phyloP scores from a whole-genome alignment of 2,113 vertebrate genomes.

The Herpetotheres cachinnans region DNA sequence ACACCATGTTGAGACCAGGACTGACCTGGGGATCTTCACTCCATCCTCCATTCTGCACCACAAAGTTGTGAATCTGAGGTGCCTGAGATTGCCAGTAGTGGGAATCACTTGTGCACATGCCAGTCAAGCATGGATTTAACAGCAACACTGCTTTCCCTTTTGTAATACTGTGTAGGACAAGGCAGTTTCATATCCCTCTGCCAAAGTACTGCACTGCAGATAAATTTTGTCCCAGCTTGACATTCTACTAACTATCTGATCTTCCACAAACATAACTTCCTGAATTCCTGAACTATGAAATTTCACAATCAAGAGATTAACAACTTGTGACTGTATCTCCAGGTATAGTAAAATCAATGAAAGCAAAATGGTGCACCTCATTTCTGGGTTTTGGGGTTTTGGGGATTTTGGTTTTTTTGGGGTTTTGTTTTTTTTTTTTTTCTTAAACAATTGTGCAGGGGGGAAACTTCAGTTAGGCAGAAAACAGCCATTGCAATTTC shows the following conservation, averaged over 20 bases:
- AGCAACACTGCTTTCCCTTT: background rate
- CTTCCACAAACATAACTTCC: background rate
- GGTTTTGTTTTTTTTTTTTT: background rate
- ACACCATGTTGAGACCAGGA: background rate
- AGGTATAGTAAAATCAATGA: background rate
- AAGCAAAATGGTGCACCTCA: rapidly evolving
- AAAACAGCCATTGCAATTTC: background rate
- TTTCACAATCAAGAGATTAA: background rate
- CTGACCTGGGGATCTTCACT: background rate
- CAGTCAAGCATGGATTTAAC: background rate
- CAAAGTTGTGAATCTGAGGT: background rate
- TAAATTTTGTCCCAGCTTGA: background rate
- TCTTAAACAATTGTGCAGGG: background rate
- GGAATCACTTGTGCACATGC: background rate
- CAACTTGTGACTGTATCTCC: background rate
- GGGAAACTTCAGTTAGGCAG: background rate
- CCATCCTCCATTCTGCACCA: background rate
- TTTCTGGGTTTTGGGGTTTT: background rate
- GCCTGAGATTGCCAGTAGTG: background rate
- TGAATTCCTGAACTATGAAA: background rate
- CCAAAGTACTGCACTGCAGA: background rate
- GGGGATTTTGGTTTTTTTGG: background rate
- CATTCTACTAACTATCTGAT: background rate
- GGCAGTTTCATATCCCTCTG: background rate
- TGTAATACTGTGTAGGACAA: background rate